Base-by-base conservation (phyloP, 1,140 invertebrate genomes). In the Zaprionus ghesquierei region DNA sequence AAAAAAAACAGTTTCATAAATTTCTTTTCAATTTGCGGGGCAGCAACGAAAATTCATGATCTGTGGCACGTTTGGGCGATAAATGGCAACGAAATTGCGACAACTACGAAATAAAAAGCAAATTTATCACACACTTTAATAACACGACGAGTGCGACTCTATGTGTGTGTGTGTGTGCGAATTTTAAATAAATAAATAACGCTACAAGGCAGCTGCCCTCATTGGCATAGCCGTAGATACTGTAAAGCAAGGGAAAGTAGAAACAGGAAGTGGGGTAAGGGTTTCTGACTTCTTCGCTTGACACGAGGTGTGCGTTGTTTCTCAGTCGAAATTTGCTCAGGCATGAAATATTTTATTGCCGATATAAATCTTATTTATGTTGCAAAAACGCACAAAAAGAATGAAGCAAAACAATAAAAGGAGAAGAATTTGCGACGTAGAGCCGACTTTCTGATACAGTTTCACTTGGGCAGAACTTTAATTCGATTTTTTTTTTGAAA, bases 341-440 rank as follows among this genome's bases (percentile, higher is more conserved):
- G 79, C 79, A 76, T 78, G 60, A 78, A 81, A 78, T 74, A 81
- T 81, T 81, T 81, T 82, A 81, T 81, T 81, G 70, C 79, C 75
- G 74, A 77, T 82, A 81, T 81, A 81, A 81, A 81, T 81, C 79
- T 78, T 78, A 65, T 81, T 81, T 81, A 81, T 81, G 78, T 61
- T 41, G 55, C 61, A 44, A 23, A 22, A 50, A 31, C 58, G 22
- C 33, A 33, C 44, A 41, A 65, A 46, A 38, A 54, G 25, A 27
- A 27, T 5, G 64, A 35, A 50, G 33, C 13, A 18, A 64, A 55
- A 49, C 46, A 68, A 68, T 68, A 68, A 41, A 61, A 18, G 46
- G 46, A 41, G 58, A 75, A 58, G 27, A 29, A 20, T 65, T 8
- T 15, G 20, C 2, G 15, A 20, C 23, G 27, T 12, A n/a, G 55